Conservation (phyloP, 92 coral and sea anemone genomes). For the Epizoanthus fatuus region DNA sequence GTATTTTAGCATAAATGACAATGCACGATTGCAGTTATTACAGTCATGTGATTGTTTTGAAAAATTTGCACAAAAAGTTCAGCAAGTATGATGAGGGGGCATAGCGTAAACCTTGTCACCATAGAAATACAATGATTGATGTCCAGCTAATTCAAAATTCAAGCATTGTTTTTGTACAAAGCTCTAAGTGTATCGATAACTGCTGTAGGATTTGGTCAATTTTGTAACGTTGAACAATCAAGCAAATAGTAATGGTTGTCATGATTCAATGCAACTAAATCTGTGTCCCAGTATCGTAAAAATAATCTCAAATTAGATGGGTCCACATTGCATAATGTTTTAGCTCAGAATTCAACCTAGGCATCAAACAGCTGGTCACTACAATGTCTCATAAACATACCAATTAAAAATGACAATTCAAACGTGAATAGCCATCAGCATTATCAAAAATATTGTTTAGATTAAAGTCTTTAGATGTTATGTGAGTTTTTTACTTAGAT, state of each 20-base stretch:
- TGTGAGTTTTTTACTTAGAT: conserved; percentile 42
- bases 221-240: conserved; percentile 21
- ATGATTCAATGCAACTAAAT: conserved; percentile 14
- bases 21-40: no score
- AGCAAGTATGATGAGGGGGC: no score
- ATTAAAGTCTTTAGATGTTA: conserved; percentile 1
- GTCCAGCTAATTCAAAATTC: no score
- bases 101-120: no score
- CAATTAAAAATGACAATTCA: conserved; percentile 13
- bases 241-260: neutral
- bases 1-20: no score
- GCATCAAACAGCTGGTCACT: conserved; percentile 33
- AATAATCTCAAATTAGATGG: conserved; percentile 15
- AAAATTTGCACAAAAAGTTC: no score
- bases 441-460: conserved; percentile 15
- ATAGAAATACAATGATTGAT: no score
- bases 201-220: neutral
- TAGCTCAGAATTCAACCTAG: conserved; percentile 29
- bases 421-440: conserved; percentile 18
- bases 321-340: conserved; percentile 23
- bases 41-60: no score
- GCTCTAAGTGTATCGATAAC: no score
- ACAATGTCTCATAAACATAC: conserved; percentile 20
- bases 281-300: conserved; percentile 18
- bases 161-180: no score